phyloP scores from a whole-genome alignment of 1,140 invertebrate genomes.

The Aphis craccivora region DNA sequence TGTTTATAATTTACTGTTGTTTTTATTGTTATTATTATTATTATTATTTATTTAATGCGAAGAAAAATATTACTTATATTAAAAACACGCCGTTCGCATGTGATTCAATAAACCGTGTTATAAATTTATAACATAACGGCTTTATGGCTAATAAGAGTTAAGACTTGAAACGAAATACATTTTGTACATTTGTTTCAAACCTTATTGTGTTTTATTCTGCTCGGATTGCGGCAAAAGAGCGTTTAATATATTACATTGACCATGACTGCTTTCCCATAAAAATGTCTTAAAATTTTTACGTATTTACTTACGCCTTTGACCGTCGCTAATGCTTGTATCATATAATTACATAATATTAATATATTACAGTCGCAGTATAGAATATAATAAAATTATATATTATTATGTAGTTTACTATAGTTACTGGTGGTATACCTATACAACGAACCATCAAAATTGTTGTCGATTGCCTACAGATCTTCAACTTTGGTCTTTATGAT shows the following conservation, averaged over 20 bases:
- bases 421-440: too few species aligned
- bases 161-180: background rate
- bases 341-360: background rate
- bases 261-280: background rate
- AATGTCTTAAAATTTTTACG: background rate
- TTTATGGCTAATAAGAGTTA: conserved; percentile 1
- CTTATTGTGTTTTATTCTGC: background rate
- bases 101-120: background rate
- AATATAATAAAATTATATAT: background rate
- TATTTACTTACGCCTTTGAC: conserved; percentile 5
- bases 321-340: background rate
- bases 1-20: background rate
- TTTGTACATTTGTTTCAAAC: background rate
- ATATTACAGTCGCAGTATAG: too few species aligned
- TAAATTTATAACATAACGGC: background rate
- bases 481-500: too few species aligned
- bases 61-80: conserved; percentile 13
- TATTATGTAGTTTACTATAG: background rate
- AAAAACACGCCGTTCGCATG: background rate
- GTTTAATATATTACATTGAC: background rate
- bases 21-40: background rate
- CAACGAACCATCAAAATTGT: too few species aligned
- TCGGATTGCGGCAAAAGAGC: background rate
- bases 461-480: too few species aligned
- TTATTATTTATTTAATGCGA: background rate